Percentiles rank a stretch among this genome's conserved stretches.
Conservation (phyloP, 2,113 vertebrate species). For the Grus americana region DNA sequence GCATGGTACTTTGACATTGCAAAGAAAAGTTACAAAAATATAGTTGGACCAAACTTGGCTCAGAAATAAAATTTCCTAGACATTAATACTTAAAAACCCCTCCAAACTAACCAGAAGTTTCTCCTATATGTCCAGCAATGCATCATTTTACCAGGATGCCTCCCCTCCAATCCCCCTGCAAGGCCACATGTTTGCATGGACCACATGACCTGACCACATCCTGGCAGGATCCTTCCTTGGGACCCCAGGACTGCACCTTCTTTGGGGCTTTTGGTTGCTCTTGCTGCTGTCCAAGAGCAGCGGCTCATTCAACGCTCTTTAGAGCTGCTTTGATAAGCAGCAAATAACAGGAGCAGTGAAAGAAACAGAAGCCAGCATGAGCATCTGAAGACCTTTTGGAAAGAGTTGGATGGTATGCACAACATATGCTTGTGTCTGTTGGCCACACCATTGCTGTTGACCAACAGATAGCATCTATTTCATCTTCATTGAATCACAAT, state of each 20-base stretch:
- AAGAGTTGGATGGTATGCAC: rapidly evolving
- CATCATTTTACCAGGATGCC: neutral
- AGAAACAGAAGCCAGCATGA: neutral
- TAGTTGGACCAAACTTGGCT: neutral
- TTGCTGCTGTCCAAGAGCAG: neutral
- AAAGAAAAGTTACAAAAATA: neutral
- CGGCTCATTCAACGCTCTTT: neutral
- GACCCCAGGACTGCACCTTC: neutral
- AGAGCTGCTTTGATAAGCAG: neutral
- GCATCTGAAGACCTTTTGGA: neutral
- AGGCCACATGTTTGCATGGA: neutral
- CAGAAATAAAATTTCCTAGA: neutral
- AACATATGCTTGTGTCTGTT: neutral
- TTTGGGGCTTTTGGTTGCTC: neutral
- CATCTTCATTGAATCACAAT: neutral
- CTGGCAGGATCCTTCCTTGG: neutral
- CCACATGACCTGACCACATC: neutral
- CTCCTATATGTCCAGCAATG: neutral
- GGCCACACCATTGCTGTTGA: neutral
- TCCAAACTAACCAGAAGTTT: neutral
- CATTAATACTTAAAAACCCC: neutral
- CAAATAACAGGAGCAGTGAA: neutral
- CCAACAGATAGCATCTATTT: neutral
- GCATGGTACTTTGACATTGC: neutral
- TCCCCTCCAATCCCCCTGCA: neutral